Conservation (phyloP, 1,140 invertebrate genomes). For the Aphelinus certus region DNA sequence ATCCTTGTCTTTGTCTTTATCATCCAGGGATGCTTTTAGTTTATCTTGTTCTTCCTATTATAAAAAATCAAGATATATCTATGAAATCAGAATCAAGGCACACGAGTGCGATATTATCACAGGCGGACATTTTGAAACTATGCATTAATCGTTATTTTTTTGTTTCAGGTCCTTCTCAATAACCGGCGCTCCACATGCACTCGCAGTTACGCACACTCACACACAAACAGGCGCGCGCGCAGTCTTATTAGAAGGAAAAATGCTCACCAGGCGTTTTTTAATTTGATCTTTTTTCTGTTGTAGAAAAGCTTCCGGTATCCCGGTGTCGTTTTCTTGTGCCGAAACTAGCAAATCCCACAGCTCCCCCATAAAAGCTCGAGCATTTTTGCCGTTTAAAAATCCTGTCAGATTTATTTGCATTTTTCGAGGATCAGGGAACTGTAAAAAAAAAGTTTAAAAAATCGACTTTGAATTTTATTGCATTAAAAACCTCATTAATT, state of each 20-base stretch:
- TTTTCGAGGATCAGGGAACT: slow-evolving; percentile 95
- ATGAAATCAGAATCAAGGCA: neutral
- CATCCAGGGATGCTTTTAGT: slow-evolving; percentile 70
- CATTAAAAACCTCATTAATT: slow-evolving; percentile 13
- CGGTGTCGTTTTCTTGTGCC: slow-evolving; percentile 92
- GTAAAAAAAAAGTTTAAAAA: slow-evolving; percentile 52
- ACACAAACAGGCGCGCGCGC: too few species aligned
- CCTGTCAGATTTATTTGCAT: slow-evolving; percentile 99
- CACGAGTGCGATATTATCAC: neutral
- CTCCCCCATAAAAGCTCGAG: slow-evolving; percentile 96
- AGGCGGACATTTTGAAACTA: slow-evolving; percentile 36
- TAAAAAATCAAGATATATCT: neutral
- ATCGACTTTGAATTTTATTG: neutral
- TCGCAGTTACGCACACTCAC: too few species aligned
- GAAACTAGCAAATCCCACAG: slow-evolving; percentile 95
- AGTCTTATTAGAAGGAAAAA: slow-evolving; percentile 26
- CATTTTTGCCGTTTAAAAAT: slow-evolving; percentile 98
- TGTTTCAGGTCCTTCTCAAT: slow-evolving; percentile 5
- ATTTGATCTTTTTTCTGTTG: slow-evolving; percentile 98
- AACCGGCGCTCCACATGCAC: neutral
- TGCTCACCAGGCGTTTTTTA: slow-evolving; percentile 79
- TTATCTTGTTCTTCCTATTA: slow-evolving; percentile 77
- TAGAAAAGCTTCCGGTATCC: slow-evolving; percentile 92
- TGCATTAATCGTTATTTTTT: slow-evolving; percentile 40
- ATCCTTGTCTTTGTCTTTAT: slow-evolving; percentile 65